phyloP scores from a whole-genome alignment of 2,113 vertebrate genomes.

The Eolophus roseicapilla region DNA sequence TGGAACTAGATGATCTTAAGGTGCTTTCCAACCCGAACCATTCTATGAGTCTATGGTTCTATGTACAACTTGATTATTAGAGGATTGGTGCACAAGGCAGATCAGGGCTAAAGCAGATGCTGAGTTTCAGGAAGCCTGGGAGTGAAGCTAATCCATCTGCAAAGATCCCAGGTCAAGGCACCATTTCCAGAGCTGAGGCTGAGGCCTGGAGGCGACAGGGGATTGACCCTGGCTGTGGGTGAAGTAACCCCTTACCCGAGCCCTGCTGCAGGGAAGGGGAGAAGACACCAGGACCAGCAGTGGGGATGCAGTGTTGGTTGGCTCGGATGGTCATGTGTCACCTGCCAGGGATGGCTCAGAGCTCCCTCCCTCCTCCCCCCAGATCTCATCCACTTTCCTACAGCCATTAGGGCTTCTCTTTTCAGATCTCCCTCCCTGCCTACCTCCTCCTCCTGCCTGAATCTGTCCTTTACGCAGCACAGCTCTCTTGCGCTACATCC shows the following conservation, averaged over 20 bases:
- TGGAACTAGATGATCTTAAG: background rate
- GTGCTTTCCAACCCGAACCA: background rate
- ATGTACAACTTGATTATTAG: background rate
- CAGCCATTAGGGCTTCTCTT: background rate
- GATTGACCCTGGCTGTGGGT: background rate
- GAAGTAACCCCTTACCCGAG: background rate
- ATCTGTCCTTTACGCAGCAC: background rate
- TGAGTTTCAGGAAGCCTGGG: background rate
- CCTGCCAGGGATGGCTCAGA: background rate
- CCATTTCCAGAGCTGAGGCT: background rate
- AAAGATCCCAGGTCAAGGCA: background rate
- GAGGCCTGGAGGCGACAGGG: background rate
- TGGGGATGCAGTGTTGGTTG: background rate
- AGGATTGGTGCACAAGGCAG: background rate
- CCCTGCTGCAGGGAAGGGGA: background rate
- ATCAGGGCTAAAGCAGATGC: background rate
- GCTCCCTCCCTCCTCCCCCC: background rate
- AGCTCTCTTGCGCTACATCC: background rate
- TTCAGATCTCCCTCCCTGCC: background rate
- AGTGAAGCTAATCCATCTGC: background rate
- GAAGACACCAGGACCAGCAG: background rate
- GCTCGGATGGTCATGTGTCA: accelerated
- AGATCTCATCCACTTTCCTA: background rate
- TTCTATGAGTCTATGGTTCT: background rate
- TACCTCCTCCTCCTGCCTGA: background rate